Percentiles rank a stretch among this genome's conserved stretches.
Evolutionary conservation across 2,797 vertebrate genomes (phyloP).

Genomic region (Myotis myotis): DNA sequence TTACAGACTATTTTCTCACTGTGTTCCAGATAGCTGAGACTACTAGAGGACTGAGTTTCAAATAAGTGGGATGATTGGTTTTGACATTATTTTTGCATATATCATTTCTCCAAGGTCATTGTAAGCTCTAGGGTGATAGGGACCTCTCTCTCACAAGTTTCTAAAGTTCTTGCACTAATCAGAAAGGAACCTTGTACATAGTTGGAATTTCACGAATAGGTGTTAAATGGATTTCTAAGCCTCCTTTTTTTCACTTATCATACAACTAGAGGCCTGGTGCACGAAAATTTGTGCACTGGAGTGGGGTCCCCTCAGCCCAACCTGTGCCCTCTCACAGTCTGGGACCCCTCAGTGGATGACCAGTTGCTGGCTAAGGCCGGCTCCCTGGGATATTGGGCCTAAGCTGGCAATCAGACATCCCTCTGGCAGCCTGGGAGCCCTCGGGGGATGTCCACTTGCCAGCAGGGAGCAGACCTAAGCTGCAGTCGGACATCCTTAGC

Average conservation of each 20-base stretch:
- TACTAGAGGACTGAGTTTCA: not conserved
- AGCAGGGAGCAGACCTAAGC: too few relatives aligned
- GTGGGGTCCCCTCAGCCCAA: too few relatives aligned
- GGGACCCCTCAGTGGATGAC: too few relatives aligned
- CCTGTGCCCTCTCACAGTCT: too few relatives aligned
- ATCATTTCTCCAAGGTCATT: not conserved
- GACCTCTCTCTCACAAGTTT: not conserved
- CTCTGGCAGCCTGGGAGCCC: too few relatives aligned
- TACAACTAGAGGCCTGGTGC: not conserved
- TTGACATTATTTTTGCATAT: not conserved
- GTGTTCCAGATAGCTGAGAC: not conserved
- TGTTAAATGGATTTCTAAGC: not conserved
- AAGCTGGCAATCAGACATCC: too few relatives aligned
- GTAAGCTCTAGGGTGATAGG: not conserved
- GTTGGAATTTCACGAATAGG: not conserved
- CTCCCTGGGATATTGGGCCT: too few relatives aligned
- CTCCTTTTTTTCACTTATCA: not conserved
- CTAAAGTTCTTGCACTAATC: not conserved
- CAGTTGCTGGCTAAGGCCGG: too few relatives aligned
- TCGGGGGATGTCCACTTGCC: too few relatives aligned
- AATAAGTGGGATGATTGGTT: not conserved
- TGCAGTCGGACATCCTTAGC: too few relatives aligned
- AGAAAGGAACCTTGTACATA: not conserved
- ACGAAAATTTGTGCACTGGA: too few relatives aligned
- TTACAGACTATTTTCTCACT: not conserved